Evolutionary conservation across 2,888 invertebrate genomes (phyloP).

Genomic region (Stictocephala bisonia): DNA sequence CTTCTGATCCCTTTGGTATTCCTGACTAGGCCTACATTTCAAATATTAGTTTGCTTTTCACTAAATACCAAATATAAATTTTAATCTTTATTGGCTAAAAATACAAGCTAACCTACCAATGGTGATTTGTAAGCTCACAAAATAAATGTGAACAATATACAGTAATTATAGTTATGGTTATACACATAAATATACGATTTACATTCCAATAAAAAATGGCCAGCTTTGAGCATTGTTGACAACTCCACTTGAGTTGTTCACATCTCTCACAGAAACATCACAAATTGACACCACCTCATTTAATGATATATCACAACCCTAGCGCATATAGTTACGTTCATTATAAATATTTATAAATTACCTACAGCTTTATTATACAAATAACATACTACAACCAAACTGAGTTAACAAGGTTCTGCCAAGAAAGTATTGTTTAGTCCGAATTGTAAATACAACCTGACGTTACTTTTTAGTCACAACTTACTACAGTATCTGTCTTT

Average conservation of each 20-base stretch:
- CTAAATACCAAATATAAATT: constrained; percentile 22
- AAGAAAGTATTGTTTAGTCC: too few relatives aligned
- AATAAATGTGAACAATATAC: too few relatives aligned
- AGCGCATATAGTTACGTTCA: too few relatives aligned
- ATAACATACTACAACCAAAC: too few relatives aligned
- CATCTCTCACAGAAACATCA: constrained; percentile 10
- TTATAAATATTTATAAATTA: too few relatives aligned
- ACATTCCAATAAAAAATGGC: constrained; percentile 25
- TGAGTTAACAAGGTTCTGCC: too few relatives aligned
- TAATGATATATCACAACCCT: constrained; percentile 27
- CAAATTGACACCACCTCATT: constrained; percentile 22
- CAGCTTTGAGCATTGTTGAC: constrained; percentile 37
- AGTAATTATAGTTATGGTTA: too few relatives aligned
- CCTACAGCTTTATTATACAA: background rate
- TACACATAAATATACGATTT: too few relatives aligned
- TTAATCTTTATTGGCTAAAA: background rate
- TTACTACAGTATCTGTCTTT: too few relatives aligned
- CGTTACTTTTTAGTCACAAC: too few relatives aligned
- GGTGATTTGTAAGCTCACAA: background rate
- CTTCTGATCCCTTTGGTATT: constrained; percentile 29
- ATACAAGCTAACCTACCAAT: background rate
- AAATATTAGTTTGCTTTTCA: too few relatives aligned
- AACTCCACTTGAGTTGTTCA: constrained; percentile 15
- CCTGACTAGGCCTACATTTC: constrained; percentile 33
- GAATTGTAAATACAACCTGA: too few relatives aligned